A percentile compares a stretch with the other conserved stretches of the same genome.
Conservation (phyloP, 2,113 vertebrate species). For the Cyprinodon brontotheroides region DNA sequence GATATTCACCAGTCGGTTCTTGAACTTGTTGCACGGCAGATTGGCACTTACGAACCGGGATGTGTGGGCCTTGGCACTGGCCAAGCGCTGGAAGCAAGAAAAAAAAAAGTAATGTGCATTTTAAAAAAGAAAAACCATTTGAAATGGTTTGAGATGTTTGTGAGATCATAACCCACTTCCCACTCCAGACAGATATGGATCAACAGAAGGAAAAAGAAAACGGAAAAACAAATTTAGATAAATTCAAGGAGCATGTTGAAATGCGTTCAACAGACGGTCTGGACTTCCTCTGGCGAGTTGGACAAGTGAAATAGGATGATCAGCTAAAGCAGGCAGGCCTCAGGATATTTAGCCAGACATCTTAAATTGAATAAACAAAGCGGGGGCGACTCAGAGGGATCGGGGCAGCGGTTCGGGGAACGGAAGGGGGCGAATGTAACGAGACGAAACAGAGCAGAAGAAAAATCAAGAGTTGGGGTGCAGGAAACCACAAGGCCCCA, state of each 20-base stretch:
- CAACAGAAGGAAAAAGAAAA: not conserved
- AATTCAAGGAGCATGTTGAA: conserved; percentile 25
- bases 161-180: not conserved
- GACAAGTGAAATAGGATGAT: conserved; percentile 56
- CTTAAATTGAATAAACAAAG: conserved; percentile 62
- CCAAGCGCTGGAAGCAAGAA: conserved; percentile 84
- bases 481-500: conserved; percentile 76
- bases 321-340: conserved; percentile 36
- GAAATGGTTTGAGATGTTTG: not conserved
- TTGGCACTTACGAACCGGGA: conserved; percentile 99
- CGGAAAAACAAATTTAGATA: conserved; percentile 1
- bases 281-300: conserved; percentile 24
- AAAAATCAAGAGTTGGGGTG: conserved; percentile 59
- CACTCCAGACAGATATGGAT: not conserved
- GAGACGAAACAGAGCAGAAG: conserved; percentile 49
- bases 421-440: conserved; percentile 38
- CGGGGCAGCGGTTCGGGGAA: conserved; percentile 34
- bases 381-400: conserved; percentile 28
- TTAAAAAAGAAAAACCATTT: not conserved
- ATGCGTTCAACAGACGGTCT: conserved; percentile 44
- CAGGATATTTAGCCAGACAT: conserved; percentile 55
- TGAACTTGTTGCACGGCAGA: conserved; percentile 99
- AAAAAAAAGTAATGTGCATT: not conserved
- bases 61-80: conserved; percentile 97
- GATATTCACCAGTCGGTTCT: conserved; percentile 99